These are phyloP conservation scores for Hippocampus guttulatus DNA, from an alignment of 2,113 vertebrate genomes.

Conservation along the genomic window DNA sequence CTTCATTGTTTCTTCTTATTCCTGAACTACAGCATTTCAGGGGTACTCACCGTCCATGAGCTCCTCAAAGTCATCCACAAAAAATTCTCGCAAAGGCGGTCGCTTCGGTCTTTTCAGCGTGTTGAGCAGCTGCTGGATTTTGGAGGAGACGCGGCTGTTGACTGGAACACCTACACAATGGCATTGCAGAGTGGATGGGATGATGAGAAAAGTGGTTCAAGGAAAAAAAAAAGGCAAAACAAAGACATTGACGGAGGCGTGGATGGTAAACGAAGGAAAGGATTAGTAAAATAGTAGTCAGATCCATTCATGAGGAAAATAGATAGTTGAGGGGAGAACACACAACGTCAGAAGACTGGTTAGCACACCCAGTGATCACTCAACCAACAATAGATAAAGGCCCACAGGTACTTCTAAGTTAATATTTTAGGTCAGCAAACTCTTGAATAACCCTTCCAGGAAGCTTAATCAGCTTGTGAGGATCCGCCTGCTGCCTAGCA, in stretches of 20 bases:
- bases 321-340: conserved; percentile 22
- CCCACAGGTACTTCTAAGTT: conserved; percentile 29
- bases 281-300: conserved; percentile 10
- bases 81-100: conserved; percentile 90
- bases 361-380: conserved; percentile 45
- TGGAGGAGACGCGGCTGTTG: conserved; percentile 93
- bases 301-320: conserved; percentile 29
- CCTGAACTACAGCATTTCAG: too few relatives aligned
- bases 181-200: conserved; percentile 21
- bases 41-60: conserved; percentile 82
- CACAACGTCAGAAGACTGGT: conserved; percentile 34
- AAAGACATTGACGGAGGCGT: conserved; percentile 14
- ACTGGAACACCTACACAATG: conserved; percentile 84
- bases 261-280: conserved; percentile 10
- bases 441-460: conserved; percentile 16
- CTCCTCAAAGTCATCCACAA: conserved; percentile 93
- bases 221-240: background rate
- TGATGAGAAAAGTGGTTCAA: conserved; percentile 16
- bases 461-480: conserved; percentile 25
- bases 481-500: conserved; percentile 64
- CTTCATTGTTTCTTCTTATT: too few relatives aligned
- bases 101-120: conserved; percentile 94
- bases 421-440: conserved; percentile 16
- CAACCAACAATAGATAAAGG: conserved; percentile 8
- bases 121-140: conserved; percentile 96